phyloP scores from a whole-genome alignment of 1,140 invertebrate genomes.

The Uloborus diversus region DNA sequence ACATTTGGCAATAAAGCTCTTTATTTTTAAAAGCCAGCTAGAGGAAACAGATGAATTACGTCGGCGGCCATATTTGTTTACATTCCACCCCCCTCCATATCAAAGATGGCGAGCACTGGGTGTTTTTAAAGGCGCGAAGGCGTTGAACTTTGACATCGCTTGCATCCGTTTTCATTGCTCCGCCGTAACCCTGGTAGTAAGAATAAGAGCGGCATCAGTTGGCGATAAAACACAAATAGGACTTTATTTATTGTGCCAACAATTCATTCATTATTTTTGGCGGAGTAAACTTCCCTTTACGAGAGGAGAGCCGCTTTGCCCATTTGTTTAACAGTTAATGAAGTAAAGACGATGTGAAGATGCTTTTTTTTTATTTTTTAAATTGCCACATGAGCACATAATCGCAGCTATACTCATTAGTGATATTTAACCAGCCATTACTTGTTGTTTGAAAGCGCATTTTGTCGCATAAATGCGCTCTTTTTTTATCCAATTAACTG shows the following conservation, averaged over 20 bases:
- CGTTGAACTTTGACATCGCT: slow-evolving; percentile 23
- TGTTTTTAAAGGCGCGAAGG: slow-evolving; percentile 35
- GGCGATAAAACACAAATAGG: slow-evolving; percentile 45
- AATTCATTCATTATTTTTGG: slow-evolving; percentile 39
- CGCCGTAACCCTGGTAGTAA: background rate
- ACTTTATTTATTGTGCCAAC: slow-evolving; percentile 43
- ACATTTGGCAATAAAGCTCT: slow-evolving; percentile 38
- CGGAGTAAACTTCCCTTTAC: slow-evolving; percentile 2
- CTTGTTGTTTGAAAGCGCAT: slow-evolving; percentile 3
- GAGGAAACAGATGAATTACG: slow-evolving; percentile 20
- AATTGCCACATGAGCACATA: background rate
- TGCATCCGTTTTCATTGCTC: slow-evolving; percentile 18
- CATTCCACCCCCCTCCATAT: slow-evolving; percentile 17
- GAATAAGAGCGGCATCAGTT: slow-evolving; percentile 23
- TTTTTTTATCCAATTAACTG: background rate
- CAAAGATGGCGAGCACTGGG: slow-evolving; percentile 24
- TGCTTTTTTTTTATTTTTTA: too few species aligned
- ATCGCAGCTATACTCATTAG: slow-evolving; percentile 20
- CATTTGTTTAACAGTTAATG: slow-evolving; percentile 48
- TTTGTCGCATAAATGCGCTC: background rate
- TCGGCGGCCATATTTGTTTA: slow-evolving; percentile 47
- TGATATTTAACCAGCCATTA: slow-evolving; percentile 15
- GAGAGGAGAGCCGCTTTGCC: background rate
- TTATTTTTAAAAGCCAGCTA: slow-evolving; percentile 23
- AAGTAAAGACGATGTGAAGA: slow-evolving; percentile 29